These are phyloP conservation scores for Pseudococcus viburni DNA, from an alignment of 2,888 invertebrate species.

Conservation along the genomic window DNA sequence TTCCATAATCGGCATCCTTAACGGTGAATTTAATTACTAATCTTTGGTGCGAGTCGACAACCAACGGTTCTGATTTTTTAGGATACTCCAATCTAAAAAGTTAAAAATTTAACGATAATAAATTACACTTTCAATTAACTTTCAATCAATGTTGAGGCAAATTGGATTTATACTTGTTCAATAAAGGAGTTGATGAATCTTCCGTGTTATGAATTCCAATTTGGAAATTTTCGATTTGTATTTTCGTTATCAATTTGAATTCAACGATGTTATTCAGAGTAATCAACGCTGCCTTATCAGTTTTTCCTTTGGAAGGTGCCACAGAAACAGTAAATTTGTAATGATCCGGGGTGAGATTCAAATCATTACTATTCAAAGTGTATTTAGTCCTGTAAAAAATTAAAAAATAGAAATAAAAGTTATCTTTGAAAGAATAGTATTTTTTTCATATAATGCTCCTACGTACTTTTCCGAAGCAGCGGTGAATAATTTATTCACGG, in stretches of 20 bases:
- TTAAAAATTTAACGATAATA: slow-evolving; percentile 51
- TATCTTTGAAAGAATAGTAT: background rate
- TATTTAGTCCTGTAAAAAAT: slow-evolving; percentile 76
- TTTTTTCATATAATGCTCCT: background rate
- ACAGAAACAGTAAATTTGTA: slow-evolving; percentile 77
- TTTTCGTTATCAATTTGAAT: slow-evolving; percentile 73
- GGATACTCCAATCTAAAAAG: slow-evolving; percentile 79
- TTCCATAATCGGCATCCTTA: slow-evolving; percentile 79
- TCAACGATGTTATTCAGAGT: background rate
- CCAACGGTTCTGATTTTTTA: slow-evolving; percentile 78
- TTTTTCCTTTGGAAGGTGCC: slow-evolving; percentile 31
- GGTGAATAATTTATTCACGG: slow-evolving; percentile 76
- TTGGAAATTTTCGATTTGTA: slow-evolving; percentile 84
- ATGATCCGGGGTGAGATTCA: slow-evolving; percentile 86
- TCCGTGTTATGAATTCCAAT: slow-evolving; percentile 92
- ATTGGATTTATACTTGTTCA: slow-evolving; percentile 74
- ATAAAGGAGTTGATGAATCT: slow-evolving; percentile 84
- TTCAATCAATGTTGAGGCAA: background rate
- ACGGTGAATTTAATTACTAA: slow-evolving; percentile 86
- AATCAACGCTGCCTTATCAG: background rate
- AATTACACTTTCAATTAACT: background rate
- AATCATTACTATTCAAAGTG: slow-evolving; percentile 82
- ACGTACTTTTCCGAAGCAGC: slow-evolving; percentile 71
- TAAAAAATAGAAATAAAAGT: background rate
- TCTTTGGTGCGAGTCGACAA: slow-evolving; percentile 92